Conservation (phyloP, 2,113 vertebrate species). For the Shinisaurus crocodilurus region DNA sequence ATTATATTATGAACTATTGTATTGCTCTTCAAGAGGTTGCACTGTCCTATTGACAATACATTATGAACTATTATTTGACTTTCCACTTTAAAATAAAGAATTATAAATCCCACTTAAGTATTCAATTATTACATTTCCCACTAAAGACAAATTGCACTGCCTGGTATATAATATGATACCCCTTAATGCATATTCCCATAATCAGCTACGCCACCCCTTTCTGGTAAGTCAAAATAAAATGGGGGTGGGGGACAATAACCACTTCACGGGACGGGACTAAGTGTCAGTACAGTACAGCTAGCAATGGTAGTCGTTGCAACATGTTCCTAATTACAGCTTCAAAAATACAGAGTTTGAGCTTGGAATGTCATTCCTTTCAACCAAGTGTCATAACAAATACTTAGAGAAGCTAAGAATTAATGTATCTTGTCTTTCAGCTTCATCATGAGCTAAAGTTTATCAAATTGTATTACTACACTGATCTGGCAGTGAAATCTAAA, state of each 20-base stretch:
- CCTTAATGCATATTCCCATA: not conserved
- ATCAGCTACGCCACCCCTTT: not conserved
- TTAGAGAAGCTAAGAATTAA: conserved; percentile 20
- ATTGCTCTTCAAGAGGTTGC: not conserved
- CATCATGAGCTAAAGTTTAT: not conserved
- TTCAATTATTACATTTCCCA: not conserved
- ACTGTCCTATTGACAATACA: not conserved
- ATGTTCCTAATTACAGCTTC: not conserved
- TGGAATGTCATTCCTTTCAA: conserved; percentile 8
- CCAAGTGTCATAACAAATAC: not conserved
- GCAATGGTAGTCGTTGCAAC: not conserved
- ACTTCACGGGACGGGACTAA: not conserved
- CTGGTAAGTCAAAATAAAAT: not conserved
- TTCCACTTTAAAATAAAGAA: not conserved
- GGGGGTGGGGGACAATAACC: not conserved
- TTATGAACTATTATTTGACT: not conserved
- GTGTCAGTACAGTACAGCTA: not conserved
- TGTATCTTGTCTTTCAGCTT: not conserved
- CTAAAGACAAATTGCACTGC: not conserved
- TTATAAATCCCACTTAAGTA: not conserved
- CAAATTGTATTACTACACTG: not conserved
- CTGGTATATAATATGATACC: not conserved
- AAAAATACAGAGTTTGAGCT: not conserved
- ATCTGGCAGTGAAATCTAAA: not conserved
- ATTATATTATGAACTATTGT: not conserved